A percentile compares a stretch with the other conserved stretches of the same genome.
phyloP scores from a whole-genome alignment of 2,113 vertebrate species.

The Nibea coibor region DNA sequence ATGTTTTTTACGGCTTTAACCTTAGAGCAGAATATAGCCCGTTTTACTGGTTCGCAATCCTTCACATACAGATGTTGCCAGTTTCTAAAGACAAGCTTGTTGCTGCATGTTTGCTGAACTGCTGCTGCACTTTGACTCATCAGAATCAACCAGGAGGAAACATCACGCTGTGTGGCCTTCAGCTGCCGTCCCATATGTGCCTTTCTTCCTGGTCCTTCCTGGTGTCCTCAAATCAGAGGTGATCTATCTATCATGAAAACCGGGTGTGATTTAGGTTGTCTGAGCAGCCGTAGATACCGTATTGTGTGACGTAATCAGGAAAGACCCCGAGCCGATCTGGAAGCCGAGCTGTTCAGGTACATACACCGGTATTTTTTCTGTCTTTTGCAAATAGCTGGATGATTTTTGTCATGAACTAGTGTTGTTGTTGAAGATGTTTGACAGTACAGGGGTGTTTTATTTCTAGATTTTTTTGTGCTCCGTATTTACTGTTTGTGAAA shows the following conservation, averaged over 20 bases:
- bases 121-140: background rate
- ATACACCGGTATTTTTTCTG: too few relatives aligned
- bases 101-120: constrained; percentile 9
- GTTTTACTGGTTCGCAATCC: background rate
- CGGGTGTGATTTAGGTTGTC: too few relatives aligned
- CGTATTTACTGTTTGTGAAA: too few relatives aligned
- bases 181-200: background rate
- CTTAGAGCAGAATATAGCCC: background rate
- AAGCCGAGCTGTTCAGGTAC: too few relatives aligned
- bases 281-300: too few relatives aligned
- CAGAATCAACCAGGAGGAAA: background rate
- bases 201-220: background rate
- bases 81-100: constrained; percentile 2
- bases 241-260: background rate
- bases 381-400: too few relatives aligned
- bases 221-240: background rate
- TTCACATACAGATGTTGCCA: background rate
- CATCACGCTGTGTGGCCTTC: background rate
- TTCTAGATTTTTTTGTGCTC: too few relatives aligned
- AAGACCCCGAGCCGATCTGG: too few relatives aligned
- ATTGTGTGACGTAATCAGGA: too few relatives aligned
- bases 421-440: too few relatives aligned
- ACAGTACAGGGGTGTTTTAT: too few relatives aligned
- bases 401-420: background rate
- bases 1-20: background rate